Base-by-base conservation (phyloP, 2,113 vertebrate genomes). In the Callaeas wilsoni region DNA sequence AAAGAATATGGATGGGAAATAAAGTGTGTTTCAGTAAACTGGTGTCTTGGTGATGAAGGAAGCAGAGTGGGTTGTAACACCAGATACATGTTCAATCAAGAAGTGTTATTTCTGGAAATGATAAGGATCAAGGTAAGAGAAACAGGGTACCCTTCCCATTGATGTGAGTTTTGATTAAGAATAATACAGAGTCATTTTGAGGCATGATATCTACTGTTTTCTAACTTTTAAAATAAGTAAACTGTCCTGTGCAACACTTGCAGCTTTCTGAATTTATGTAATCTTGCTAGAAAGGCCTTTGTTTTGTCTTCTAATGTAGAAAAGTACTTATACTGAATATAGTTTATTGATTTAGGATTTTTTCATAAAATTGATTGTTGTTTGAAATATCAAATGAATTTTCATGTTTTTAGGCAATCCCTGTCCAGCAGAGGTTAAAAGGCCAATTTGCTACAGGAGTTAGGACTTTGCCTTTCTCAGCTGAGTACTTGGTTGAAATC, bases 401-500 rank as follows among this genome's bases (percentile, higher is more conserved):
- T 86, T 44, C 7, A 18, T 95, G 7, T 80, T 93, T 97, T 59
- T 27, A 98, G 98, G 90, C 64, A 47, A 37, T 76, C 3, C 87
- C 96, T 59, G 67, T 83, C 49, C 96, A 97, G 29, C 96, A 96
- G 59, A 97, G 76, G 65, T 94, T 95, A 83, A 95, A 94, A 84
- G 90, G 95, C 55, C 95, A 86, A 18, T 96, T 95, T 33, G 16
- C 76, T 7, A 2, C 96, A 15, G 95, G 82, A 59, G 55, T 95
- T 74, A 93, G 78, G 75, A 87, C 95, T 8, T 95, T 96, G 11
- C 91, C 97, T 70, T 97, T 98, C 70, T 98, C 98, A 1, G 96
- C 98, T 20, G 98, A 99, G 96, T 99, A 99, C 94, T 95, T 99
- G 92, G 95, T 99, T 96, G 99, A 99, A 90, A 98, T 99, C 96